Evolutionary conservation across 2,797 vertebrate species (phyloP).

Genomic region (Chrysocyon brachyurus): DNA sequence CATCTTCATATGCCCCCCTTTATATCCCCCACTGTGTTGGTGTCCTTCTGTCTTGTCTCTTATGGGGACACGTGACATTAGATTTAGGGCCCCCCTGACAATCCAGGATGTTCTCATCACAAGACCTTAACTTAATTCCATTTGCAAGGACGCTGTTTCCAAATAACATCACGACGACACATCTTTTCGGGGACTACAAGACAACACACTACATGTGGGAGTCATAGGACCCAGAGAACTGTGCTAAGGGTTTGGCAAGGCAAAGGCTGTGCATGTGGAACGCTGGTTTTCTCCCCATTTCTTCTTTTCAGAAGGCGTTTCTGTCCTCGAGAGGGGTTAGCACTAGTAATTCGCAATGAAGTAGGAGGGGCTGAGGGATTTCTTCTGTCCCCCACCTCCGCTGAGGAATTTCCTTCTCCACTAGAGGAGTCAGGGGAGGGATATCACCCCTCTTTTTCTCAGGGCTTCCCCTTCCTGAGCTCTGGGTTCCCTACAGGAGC

Average conservation of each 20-base stretch:
- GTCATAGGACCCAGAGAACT: background rate
- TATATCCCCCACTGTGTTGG: background rate
- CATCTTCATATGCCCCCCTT: background rate
- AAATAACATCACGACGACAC: background rate
- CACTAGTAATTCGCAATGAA: background rate
- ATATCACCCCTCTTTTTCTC: background rate
- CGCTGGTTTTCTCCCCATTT: background rate
- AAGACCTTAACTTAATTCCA: conserved; percentile 6
- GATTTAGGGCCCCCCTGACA: background rate
- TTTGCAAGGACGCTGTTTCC: background rate
- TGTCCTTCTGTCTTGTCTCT: background rate
- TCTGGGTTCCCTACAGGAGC: background rate
- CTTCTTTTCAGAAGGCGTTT: background rate
- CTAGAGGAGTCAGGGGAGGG: background rate
- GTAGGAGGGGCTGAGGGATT: no score
- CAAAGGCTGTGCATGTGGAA: background rate
- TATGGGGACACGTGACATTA: background rate
- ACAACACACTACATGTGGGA: background rate
- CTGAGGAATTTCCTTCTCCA: background rate
- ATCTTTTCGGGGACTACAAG: background rate
- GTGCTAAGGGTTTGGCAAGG: background rate
- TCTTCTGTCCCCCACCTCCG: background rate
- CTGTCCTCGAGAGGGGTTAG: background rate
- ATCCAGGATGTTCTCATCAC: background rate
- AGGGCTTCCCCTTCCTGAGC: background rate